Evolutionary conservation across 2,888 invertebrate genomes (phyloP), one percentile per base, ranked within the genome.

Genomic region (Andrena praecox): DNA sequence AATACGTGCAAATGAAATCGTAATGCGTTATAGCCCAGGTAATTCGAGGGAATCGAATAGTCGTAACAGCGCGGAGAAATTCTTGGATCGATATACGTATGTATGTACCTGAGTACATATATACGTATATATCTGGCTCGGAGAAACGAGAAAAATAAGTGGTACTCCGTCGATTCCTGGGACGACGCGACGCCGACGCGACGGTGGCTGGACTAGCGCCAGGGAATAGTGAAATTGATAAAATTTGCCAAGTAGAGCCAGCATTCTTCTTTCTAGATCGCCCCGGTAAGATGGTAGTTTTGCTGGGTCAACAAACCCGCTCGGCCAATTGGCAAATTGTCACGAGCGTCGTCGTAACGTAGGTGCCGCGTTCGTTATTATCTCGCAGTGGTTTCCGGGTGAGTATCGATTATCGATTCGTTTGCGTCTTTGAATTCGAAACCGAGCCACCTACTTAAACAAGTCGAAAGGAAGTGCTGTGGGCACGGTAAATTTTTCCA

Each of bases 141-240:
- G 63, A 73, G 74, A 64, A 59, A 35, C n/a, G 72, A 56, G 84
- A 70, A 60, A 77, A 84, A 80, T 80, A 74, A 77, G 48, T 52
- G 74, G 63, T n/a, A 59, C 69, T 63, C 66, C 33, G 54, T 56
- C 80, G 81, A 48, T 74, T 50, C 81, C 72, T 67, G 75, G 64
- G 71, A 54, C 42, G 42, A 42, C 42, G 42, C 16, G 42, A 42
- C 42, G 42, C 4, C 42, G 42, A 12, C 42, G 42, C 42, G 42
- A 42, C 54, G 66, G 68, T 59, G 24, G 79, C 83, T 90, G 91
- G 91, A 88, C 62, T 52, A 12, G 42, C 20, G 90, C 91, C 91
- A 92, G 85, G 87, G 91, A 90, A 90, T 89, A 87, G 87, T 84
- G 78, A 89, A 91, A 92, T 91, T 91, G 90, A 91, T 91, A 90